A percentile compares a stretch with the other conserved stretches of the same genome.
Evolutionary conservation across 64 coral and sea anemone genomes (phyloP).

Genomic region (Stichodactyla mertensii): DNA sequence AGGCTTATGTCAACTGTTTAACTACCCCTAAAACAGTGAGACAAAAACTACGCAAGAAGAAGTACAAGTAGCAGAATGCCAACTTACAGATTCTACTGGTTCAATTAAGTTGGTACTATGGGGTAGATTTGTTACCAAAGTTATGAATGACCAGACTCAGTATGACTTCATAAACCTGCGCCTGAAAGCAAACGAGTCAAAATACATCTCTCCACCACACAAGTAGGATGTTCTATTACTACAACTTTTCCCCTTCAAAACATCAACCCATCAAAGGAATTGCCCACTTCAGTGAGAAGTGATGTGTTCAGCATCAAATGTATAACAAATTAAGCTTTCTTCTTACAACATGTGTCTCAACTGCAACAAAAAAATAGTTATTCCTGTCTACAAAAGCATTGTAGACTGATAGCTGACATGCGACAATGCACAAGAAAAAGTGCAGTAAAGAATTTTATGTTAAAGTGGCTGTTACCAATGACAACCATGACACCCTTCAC

Average conservation of each 20-base stretch:
- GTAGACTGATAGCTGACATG: neutral
- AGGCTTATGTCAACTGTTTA: slow-evolving; percentile 17
- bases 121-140: neutral
- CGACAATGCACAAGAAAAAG: neutral
- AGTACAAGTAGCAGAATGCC: slow-evolving; percentile 20
- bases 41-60: slow-evolving; percentile 13
- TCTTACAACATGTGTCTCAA: neutral
- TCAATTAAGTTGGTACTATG: slow-evolving; percentile 27
- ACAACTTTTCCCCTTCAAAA: slow-evolving; percentile 14
- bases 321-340: neutral
- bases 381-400: neutral
- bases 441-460: neutral
- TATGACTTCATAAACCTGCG: neutral
- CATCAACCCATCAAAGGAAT: slow-evolving; percentile 32
- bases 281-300: slow-evolving; percentile 1
- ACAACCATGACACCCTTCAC: neutral
- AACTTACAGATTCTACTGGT: slow-evolving; percentile 26
- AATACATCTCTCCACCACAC: slow-evolving; percentile 19
- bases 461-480: neutral
- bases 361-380: slow-evolving; percentile 16
- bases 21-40: neutral
- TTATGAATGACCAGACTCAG: no score
- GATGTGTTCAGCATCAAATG: neutral
- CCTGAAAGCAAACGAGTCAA: slow-evolving; percentile 13
- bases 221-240: slow-evolving; percentile 26